These are phyloP conservation scores for Engystomops pustulosus DNA, from an alignment of 2,113 vertebrate species.

Conservation along the genomic window DNA sequence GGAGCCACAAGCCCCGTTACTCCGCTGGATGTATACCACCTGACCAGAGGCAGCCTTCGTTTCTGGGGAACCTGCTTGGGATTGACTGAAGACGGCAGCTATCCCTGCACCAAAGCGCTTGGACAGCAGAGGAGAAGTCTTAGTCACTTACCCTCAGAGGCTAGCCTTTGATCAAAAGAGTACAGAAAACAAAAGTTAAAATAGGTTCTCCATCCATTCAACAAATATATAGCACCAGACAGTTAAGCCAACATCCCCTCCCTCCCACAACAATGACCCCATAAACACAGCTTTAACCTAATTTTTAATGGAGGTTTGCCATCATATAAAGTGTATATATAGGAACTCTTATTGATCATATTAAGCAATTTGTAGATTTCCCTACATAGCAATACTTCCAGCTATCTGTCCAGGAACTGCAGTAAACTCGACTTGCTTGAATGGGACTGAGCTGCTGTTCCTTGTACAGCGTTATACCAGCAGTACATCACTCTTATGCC, in stretches of 20 bases:
- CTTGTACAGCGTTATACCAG: no score
- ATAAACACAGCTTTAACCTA: neutral
- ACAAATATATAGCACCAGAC: conserved; percentile 76
- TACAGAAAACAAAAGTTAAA: conserved; percentile 89
- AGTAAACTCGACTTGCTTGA: no score
- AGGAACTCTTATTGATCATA: no score
- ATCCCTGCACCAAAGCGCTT: conserved; percentile 84
- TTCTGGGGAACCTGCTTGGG: conserved; percentile 80
- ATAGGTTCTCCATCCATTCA: conserved; percentile 77
- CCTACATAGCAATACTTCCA: no score
- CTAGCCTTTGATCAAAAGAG: conserved; percentile 89
- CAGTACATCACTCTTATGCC: no score
- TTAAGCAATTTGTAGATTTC: no score
- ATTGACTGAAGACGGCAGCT: conserved; percentile 84
- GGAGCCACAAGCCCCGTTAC: conserved; percentile 77
- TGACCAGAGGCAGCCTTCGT: conserved; percentile 84
- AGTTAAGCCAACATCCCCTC: conserved; percentile 75
- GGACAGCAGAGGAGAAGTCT: conserved; percentile 88
- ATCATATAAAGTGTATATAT: neutral
- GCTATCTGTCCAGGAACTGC: no score
- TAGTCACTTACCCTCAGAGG: conserved; percentile 90
- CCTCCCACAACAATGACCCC: neutral
- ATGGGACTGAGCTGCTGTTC: no score
- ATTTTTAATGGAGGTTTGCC: neutral
- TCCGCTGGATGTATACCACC: conserved; percentile 80